Evolutionary conservation across 2,888 invertebrate genomes (phyloP).

Genomic region (Clunio marinus): DNA sequence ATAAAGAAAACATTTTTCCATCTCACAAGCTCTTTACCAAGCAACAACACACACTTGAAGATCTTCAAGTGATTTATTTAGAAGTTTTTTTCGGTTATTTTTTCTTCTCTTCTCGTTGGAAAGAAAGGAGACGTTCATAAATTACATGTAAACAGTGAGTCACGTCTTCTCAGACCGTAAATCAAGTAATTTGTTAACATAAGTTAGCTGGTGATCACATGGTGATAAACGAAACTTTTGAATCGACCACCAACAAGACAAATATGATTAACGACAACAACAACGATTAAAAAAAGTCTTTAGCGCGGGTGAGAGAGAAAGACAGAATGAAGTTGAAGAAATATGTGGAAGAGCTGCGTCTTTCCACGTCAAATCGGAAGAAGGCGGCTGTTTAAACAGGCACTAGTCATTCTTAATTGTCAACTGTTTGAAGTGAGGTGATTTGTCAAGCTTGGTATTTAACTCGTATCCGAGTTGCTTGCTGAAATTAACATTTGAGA

Average conservation of each 20-base stretch:
- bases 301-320: neutral
- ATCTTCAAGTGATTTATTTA: constrained; percentile 30
- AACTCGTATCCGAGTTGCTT: neutral
- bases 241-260: constrained; percentile 28
- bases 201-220: neutral
- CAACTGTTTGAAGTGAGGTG: constrained; percentile 26
- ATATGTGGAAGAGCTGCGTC: neutral
- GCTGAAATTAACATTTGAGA: too few relatives aligned
- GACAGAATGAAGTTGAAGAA: too few relatives aligned
- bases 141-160: constrained; percentile 27
- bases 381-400: constrained; percentile 34
- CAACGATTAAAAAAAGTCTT: constrained; percentile 7
- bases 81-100: neutral
- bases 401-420: constrained; percentile 35
- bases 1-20: constrained; percentile 11
- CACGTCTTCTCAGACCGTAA: constrained; percentile 24
- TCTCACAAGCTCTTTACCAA: neutral
- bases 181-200: constrained; percentile 36
- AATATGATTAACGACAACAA: constrained; percentile 10
- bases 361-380: constrained; percentile 16
- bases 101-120: neutral
- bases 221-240: neutral
- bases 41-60: neutral
- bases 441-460: constrained; percentile 22
- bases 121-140: constrained; percentile 32